phyloP scores from a whole-genome alignment of 2,888 invertebrate genomes.

The Hypercompe scribonia region DNA sequence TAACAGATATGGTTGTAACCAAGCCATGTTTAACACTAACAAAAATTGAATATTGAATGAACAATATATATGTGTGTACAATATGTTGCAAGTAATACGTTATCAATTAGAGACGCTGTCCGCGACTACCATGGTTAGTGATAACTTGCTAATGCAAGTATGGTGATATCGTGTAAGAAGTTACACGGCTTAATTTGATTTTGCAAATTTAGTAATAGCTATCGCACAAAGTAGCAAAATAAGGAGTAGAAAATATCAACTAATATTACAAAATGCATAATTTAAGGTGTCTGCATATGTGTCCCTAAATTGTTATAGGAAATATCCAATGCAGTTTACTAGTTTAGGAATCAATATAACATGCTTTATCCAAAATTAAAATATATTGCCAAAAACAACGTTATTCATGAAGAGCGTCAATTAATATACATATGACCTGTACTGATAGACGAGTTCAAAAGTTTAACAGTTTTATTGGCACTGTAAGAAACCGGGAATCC shows the following conservation, averaged over 20 bases:
- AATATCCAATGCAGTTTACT: too few relatives aligned
- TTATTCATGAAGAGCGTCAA: conserved; percentile 2
- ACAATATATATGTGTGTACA: neutral
- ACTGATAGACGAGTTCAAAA: conserved; percentile 24
- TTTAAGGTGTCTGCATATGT: too few relatives aligned
- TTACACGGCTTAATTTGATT: too few relatives aligned
- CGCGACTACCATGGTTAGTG: neutral
- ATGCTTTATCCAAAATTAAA: neutral
- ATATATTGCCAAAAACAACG: neutral
- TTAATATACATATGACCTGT: conserved; percentile 1
- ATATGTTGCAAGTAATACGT: neutral
- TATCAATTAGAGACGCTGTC: neutral
- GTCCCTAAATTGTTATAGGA: too few relatives aligned
- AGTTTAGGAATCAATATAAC: too few relatives aligned
- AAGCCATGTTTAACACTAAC: conserved; percentile 30
- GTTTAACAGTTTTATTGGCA: conserved; percentile 12
- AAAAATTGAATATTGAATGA: neutral
- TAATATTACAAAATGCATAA: too few relatives aligned
- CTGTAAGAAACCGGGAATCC: neutral
- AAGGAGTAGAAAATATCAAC: too few relatives aligned
- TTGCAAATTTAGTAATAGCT: neutral
- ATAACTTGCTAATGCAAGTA: neutral
- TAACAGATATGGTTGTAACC: conserved; percentile 13
- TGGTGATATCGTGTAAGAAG: neutral
- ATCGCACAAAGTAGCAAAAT: too few relatives aligned